Evolutionary conservation across 2,113 vertebrate species (phyloP).

Genomic region (Anolis carolinensis): DNA sequence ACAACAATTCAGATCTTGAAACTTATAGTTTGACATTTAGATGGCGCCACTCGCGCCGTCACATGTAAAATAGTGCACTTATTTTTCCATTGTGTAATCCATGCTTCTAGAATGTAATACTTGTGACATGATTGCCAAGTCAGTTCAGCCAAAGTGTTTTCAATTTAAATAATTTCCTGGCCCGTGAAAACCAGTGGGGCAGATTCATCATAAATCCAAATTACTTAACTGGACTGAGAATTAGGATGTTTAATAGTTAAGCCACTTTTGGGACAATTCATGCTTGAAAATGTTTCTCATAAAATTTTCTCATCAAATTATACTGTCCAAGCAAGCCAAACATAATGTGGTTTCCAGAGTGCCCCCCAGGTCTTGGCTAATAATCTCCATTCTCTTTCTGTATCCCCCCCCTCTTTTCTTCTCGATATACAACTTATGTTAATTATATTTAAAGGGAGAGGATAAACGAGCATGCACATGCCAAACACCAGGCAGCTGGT

Average conservation of each 20-base stretch:
- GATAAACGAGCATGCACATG: not conserved
- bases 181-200: conserved; percentile 24
- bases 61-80: conserved; percentile 5
- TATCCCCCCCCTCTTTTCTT: conserved; percentile 3
- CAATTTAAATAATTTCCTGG: conserved; percentile 20
- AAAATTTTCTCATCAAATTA: conserved; percentile 23
- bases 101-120: conserved; percentile 1
- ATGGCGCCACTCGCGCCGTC: too few species aligned
- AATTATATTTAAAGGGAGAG: conserved; percentile 23
- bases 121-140: not conserved
- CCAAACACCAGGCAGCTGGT: not conserved
- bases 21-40: too few species aligned
- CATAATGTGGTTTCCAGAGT: conserved; percentile 13
- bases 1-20: too few species aligned
- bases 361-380: conserved; percentile 8
- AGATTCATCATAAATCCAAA: conserved; percentile 28
- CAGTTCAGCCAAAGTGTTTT: conserved; percentile 25
- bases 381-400: conserved; percentile 16
- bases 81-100: conserved; percentile 7
- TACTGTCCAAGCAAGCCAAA: conserved; percentile 23
- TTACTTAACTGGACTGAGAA: conserved; percentile 3
- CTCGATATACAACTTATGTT: not conserved
- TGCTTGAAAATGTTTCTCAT: conserved; percentile 28
- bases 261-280: not conserved
- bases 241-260: conserved; percentile 14